Conservation (phyloP, 2,888 invertebrate species). For the Zygaena filipendulae region DNA sequence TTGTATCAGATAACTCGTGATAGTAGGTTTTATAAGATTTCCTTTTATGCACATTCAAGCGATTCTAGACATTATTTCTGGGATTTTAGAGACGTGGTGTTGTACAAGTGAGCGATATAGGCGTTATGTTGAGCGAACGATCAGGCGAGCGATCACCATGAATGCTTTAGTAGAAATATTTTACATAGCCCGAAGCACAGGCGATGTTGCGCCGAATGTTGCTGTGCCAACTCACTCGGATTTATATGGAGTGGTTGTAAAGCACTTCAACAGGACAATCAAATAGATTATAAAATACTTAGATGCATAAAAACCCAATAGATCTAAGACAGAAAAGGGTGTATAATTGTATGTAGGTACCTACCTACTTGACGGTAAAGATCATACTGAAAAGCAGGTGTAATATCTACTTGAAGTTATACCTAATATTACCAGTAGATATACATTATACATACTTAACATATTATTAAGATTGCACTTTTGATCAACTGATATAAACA, state of each 20-base stretch:
- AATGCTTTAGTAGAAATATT: constrained; percentile 68
- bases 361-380: no score
- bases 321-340: no score
- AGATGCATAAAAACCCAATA: no score
- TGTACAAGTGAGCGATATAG: background rate
- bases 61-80: constrained; percentile 22
- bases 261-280: no score
- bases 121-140: constrained; percentile 47
- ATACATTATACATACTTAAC: no score
- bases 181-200: constrained; percentile 59
- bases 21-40: constrained; percentile 31
- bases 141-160: constrained; percentile 62
- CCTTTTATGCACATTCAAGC: constrained; percentile 5
- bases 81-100: background rate
- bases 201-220: constrained; percentile 53
- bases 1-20: constrained; percentile 54
- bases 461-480: no score
- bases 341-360: no score
- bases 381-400: no score
- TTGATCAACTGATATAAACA: no score
- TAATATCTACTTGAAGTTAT: no score
- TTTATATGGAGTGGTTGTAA: constrained; percentile 31
- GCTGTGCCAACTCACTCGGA: constrained; percentile 57
- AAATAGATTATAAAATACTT: no score
- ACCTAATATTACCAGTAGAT: no score